These are phyloP conservation scores for Folsomia manolachei DNA, from an alignment of 2,888 invertebrate species.

Conservation along the genomic window DNA sequence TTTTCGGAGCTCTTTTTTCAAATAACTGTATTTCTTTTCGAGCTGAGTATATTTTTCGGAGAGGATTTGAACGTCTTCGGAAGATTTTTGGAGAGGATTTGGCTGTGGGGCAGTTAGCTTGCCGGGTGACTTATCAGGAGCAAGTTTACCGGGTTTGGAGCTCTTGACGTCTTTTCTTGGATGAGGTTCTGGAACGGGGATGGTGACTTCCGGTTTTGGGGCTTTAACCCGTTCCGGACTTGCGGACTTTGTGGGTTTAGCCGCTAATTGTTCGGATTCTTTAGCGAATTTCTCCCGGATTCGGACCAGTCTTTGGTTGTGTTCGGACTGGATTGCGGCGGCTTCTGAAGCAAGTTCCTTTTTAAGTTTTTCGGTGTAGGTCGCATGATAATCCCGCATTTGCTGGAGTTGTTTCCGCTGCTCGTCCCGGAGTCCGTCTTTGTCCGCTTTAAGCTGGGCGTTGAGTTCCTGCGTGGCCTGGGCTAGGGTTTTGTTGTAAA, in stretches of 20 bases:
- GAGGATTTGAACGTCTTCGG: conserved; percentile 52
- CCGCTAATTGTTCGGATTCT: conserved; percentile 22
- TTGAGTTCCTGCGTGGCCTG: conserved; percentile 19
- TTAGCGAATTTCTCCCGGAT: conserved; percentile 32
- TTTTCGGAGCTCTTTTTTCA: conserved; percentile 70
- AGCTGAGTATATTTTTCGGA: conserved; percentile 76
- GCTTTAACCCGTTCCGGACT: neutral
- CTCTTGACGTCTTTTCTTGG: neutral
- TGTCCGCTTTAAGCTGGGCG: conserved; percentile 28
- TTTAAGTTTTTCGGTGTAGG: conserved; percentile 33
- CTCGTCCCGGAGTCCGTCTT: conserved; percentile 30
- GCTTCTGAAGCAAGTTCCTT: conserved; percentile 39
- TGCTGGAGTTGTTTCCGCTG: conserved; percentile 35
- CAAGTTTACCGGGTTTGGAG: neutral
- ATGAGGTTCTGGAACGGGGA: neutral
- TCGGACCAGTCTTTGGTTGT: conserved; percentile 25
- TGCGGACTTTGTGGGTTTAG: neutral
- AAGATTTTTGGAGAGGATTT: conserved; percentile 8
- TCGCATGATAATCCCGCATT: conserved; percentile 35
- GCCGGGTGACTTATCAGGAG: neutral
- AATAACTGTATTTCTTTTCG: conserved; percentile 74
- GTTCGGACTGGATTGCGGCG: conserved; percentile 21
- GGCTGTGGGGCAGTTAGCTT: conserved; percentile 9
- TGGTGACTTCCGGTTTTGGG: neutral
- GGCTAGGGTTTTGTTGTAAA: neutral